A percentile compares a stretch with the other conserved stretches of the same genome.
These are phyloP conservation scores for Melanerpes formicivorus DNA, from an alignment of 2,113 vertebrate genomes.

Conservation along the genomic window DNA sequence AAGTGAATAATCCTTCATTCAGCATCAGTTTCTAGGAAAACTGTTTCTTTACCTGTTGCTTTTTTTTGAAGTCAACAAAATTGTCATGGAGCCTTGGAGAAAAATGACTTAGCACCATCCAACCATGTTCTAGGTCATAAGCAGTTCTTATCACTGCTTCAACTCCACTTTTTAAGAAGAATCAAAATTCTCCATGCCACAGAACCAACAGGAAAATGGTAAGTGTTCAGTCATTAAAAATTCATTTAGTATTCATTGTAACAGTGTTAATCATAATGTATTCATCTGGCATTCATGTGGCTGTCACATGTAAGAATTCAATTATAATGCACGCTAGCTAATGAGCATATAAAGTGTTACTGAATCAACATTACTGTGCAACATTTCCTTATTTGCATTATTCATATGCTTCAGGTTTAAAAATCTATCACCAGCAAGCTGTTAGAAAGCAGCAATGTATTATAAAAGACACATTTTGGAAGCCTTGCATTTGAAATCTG, in stretches of 20 bases:
- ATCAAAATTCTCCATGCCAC: not conserved
- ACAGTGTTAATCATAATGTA: slow-evolving; percentile 29
- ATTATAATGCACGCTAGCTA: slow-evolving; percentile 50
- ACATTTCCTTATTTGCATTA: slow-evolving; percentile 50
- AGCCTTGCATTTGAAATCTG: slow-evolving; percentile 25
- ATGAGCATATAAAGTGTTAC: slow-evolving; percentile 48
- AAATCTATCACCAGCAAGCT: slow-evolving; percentile 30
- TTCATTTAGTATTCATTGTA: slow-evolving; percentile 39
- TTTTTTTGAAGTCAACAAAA: not conserved
- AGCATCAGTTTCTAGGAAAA: not conserved
- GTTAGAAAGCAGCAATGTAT: not conserved
- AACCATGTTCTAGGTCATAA: not conserved
- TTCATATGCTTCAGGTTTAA: slow-evolving; percentile 47
- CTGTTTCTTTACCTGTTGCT: not conserved
- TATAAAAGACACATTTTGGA: slow-evolving; percentile 26
- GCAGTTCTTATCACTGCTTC: not conserved
- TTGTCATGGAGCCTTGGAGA: not conserved
- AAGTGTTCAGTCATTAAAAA: slow-evolving; percentile 37
- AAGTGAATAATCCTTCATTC: not conserved
- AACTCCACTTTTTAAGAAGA: not conserved
- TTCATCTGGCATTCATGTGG: slow-evolving; percentile 36
- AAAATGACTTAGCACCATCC: not conserved
- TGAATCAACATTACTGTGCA: slow-evolving; percentile 51
- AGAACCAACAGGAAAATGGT: not conserved
- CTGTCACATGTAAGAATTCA: slow-evolving; percentile 44